Percentiles rank a stretch among this genome's conserved stretches.
phyloP scores from a whole-genome alignment of 2,113 vertebrate species.

The Proterorhinus semilunaris region DNA sequence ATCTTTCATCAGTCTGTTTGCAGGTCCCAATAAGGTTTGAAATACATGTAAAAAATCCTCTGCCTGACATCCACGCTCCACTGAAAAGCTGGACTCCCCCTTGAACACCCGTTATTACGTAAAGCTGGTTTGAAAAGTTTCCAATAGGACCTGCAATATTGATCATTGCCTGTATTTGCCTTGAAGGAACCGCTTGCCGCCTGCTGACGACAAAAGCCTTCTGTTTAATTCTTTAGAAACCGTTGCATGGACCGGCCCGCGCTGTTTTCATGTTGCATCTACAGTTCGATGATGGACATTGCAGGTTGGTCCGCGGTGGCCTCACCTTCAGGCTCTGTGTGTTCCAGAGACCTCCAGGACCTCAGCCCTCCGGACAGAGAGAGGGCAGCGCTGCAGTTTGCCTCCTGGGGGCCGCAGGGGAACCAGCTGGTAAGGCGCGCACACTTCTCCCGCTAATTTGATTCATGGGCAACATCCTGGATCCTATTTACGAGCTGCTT shows the following conservation, averaged over 20 bases:
- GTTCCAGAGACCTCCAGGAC: slow-evolving; percentile 73
- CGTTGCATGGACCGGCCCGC: slow-evolving; percentile 67
- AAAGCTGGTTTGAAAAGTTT: slow-evolving; percentile 29
- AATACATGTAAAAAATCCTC: slow-evolving; percentile 29
- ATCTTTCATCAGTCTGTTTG: slow-evolving; percentile 52
- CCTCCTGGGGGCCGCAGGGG: slow-evolving; percentile 79
- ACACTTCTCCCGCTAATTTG: slow-evolving; percentile 2
- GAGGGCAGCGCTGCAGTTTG: slow-evolving; percentile 67
- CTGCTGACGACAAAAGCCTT: slow-evolving; percentile 27
- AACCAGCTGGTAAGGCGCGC: slow-evolving; percentile 78
- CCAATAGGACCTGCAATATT: slow-evolving; percentile 24
- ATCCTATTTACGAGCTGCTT: neutral
- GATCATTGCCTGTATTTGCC: slow-evolving; percentile 49
- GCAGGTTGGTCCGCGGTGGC: slow-evolving; percentile 41
- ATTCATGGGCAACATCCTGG: neutral
- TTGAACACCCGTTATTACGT: slow-evolving; percentile 18
- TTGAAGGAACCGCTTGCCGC: slow-evolving; percentile 54
- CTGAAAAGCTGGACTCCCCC: slow-evolving; percentile 12
- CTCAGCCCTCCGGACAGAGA: slow-evolving; percentile 65
- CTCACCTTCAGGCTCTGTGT: slow-evolving; percentile 38
- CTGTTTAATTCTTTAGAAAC: slow-evolving; percentile 12
- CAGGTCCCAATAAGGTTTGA: slow-evolving; percentile 43
- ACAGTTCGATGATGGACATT: slow-evolving; percentile 31
- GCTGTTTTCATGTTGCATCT: slow-evolving; percentile 69
- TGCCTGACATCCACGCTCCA: slow-evolving; percentile 58